Base-by-base conservation (phyloP, 2,113 vertebrate genomes). In the Peromyscus leucopus region DNA sequence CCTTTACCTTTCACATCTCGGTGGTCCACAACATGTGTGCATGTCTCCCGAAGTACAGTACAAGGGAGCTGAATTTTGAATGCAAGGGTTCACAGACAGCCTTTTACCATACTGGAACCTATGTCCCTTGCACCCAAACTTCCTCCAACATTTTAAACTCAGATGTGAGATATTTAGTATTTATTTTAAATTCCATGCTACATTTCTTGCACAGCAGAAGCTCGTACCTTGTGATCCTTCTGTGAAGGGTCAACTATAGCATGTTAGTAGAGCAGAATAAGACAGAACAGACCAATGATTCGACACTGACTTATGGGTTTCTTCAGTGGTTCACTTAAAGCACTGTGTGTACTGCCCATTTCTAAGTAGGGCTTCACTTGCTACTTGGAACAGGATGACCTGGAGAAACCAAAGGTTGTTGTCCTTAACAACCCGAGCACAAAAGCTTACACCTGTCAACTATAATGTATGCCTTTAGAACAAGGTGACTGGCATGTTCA, bases 111-210 rank as follows among this genome's bases (percentile, higher is more conserved):
- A 78, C 24, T 26, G 48, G 31, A 94, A 65, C 12, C 24, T 79
- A 12, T 57, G 95, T 39, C 39, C 67, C 36, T 74, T 36, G 42
- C 36, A 74, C 39, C n/a, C 31, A 95, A 75, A 61, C 80, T 59
- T 76, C 4, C 65, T 92, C 78, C 74, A 91, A 24, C 1, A 51
- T 76, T 96, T 83, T 80, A 72, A 92, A 87, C n/a, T 94, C 72
- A 94, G 80, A 90, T 28, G 33, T 4, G 86, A 89, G 39, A 92
- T 78, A 96, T 10, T 76, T 89, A 78, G 46, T 19, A 42, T 51
- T 90, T 94, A 78, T 19, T 42, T 85, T 76, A 59, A 76, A 89
- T 71, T 95, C 74, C 36, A 55, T 15, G 72, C n/a, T 33, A 33
- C 19, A 69, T 90, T 71, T 93, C 74, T 74, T 48, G 51, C 31